Base-by-base conservation (phyloP, 2,888 invertebrate species). In the Hypomecis punctinalis region DNA sequence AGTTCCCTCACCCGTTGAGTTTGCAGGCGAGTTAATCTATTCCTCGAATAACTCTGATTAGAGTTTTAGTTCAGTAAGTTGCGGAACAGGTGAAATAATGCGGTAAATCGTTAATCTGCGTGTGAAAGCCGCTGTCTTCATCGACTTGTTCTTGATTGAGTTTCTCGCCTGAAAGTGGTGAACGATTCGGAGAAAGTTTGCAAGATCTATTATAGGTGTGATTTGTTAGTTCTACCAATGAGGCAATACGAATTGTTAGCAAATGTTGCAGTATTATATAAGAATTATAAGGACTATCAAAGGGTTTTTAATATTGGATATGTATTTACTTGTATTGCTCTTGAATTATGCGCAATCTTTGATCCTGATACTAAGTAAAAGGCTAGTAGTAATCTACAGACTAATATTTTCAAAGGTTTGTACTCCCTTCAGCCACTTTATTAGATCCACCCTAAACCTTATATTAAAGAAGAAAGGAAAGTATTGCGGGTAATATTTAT, bases 81-180 rank as follows among this genome's bases (percentile, higher is more conserved):
- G 7, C 40, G n/a, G 51, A 37, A 54, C 61, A 61, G 54, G 51
- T 60, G 52, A 62, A 59, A 66, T 60, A 62, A 56, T 59, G 52
- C 52, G 43, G 59, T 48, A 42, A 66, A 62, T 45, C 57, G 57
- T 43, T 63, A 59, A 63, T 52, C 62, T 51, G 33, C 57, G 45
- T 52, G 52, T 46, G 45, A 47, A 56, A 57, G 52, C 56, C 54
- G 48, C 54, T 48, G 55, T 40, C 53, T 53, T 61, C 36, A 61
- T 61, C 37, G 40, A 57, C 57, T 46, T 33, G 43, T 45, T 51
- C 56, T 11, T 51, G 52, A 57, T 62, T 35, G 55, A 49, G 51
- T 57, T 62, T 40, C 40, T 40, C n/a, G 39, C 51, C 6, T 11
- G 39, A 49, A 48, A 6, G n/a, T 53, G 46, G 39, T 45, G 6